These are phyloP conservation scores for Buphagus erythrorhynchus DNA, from an alignment of 2,797 vertebrate species.

Conservation along the genomic window DNA sequence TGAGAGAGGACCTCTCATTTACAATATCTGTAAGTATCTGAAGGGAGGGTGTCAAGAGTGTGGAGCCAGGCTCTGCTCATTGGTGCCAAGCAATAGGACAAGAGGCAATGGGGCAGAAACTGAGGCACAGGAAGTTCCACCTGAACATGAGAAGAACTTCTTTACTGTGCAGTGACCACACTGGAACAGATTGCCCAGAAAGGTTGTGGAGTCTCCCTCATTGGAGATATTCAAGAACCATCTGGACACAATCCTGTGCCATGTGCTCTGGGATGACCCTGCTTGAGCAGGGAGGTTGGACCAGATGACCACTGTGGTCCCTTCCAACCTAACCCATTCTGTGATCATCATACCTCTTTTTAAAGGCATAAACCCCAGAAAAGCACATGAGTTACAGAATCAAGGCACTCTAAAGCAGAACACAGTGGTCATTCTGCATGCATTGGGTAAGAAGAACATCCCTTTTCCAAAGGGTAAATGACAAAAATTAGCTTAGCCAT, in stretches of 20 bases:
- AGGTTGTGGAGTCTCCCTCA: not conserved
- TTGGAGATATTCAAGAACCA: not conserved
- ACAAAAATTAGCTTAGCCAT: not conserved
- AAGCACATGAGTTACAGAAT: not conserved
- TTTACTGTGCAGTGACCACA: not conserved
- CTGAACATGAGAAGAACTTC: not conserved
- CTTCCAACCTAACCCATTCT: not conserved
- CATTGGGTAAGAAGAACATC: not conserved
- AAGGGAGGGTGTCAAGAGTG: not conserved
- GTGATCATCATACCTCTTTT: not conserved
- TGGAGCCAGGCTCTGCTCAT: not conserved
- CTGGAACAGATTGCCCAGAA: not conserved
- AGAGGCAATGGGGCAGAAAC: not conserved
- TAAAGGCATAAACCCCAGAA: not conserved
- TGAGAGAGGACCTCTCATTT: not conserved
- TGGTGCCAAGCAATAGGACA: not conserved
- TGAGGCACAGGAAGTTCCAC: not conserved
- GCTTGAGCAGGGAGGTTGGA: not conserved
- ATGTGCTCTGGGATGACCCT: not conserved
- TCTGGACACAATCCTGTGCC: not conserved
- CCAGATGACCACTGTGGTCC: not conserved
- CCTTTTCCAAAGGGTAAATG: not conserved
- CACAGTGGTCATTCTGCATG: not conserved
- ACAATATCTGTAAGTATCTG: not conserved
- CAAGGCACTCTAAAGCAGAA: not conserved